These are phyloP conservation scores for Heliconius erato DNA, from an alignment of 2,888 invertebrate genomes.

Conservation along the genomic window DNA sequence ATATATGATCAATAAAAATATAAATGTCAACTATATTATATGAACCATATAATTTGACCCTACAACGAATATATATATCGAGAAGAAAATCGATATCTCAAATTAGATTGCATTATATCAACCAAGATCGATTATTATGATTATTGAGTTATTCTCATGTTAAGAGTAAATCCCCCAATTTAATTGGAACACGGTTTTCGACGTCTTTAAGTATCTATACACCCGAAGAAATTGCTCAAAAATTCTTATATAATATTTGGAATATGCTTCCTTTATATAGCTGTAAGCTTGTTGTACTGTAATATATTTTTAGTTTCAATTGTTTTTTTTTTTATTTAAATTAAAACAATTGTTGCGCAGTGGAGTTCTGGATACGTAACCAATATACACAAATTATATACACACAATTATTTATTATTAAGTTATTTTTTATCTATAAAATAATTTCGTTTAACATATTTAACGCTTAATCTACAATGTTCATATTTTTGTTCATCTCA, in stretches of 20 bases:
- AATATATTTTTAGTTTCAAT: neutral
- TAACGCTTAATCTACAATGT: neutral
- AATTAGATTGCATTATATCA: neutral
- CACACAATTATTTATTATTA: no score
- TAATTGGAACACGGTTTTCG: neutral
- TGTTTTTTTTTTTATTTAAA: no score
- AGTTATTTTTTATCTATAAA: no score
- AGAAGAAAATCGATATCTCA: neutral
- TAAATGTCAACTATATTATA: conserved; percentile 3
- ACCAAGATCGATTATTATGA: neutral
- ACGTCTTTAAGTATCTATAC: neutral
- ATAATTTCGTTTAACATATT: no score
- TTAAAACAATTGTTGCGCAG: no score
- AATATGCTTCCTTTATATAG: neutral
- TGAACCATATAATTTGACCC: conserved; percentile 3
- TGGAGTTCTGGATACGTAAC: no score
- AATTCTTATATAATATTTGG: neutral
- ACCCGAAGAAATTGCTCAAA: neutral
- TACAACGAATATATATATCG: neutral
- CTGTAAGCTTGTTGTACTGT: neutral
- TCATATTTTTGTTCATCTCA: neutral
- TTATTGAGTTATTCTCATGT: neutral
- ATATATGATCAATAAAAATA: neutral
- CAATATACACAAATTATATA: no score
- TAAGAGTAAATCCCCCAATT: neutral